Evolutionary conservation across 2,888 invertebrate genomes (phyloP), one percentile per base, ranked within the genome.

Genomic region (Muscina levida): DNA sequence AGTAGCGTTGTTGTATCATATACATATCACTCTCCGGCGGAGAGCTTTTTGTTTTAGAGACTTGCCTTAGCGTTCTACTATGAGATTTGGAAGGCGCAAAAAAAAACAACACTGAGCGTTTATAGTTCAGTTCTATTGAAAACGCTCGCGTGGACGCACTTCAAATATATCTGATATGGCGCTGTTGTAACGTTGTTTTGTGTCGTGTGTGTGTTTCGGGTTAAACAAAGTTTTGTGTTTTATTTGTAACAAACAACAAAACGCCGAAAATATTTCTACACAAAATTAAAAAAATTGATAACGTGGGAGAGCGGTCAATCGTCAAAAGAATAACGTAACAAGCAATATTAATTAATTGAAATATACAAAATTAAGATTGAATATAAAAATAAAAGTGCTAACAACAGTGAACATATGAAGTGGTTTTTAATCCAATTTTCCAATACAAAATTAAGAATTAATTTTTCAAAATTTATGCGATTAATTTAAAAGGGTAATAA

Each of bases 81-180:
- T 59, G 59, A 17, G 3, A 39, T 37, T 59, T 17, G 37, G 31
- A 31, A 31, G 8, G 8, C 31, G 8, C 8, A n/a, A n/a, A n/a
- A n/a, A n/a, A n/a, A n/a, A n/a, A n/a, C n/a, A 31, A 57, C 57
- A 31, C 39, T 37, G 59, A 37, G 37, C 59, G 11, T 77, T 81
- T 72, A 5, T 8, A 68, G 70, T 77, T 67, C 46, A 81, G 67
- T 74, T 74, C 56, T 62, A 57, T 62, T 68, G 71, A 71, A 42
- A 77, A 77, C 72, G 67, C 72, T 68, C 72, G 59, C 70, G 75
- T 57, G 77, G 74, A 68, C 62, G 76, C 74, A 77, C 48, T 81
- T 67, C 59, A 31, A 57, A 26, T 15, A n/a, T 57, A 57, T 31
- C 57, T 57, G 59, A 39, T 31, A 31, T 5, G 19, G 59, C 39